Percentiles rank a stretch among this genome's conserved stretches.
phyloP scores from a whole-genome alignment of 2,113 vertebrate species.

The Fregata magnificens region DNA sequence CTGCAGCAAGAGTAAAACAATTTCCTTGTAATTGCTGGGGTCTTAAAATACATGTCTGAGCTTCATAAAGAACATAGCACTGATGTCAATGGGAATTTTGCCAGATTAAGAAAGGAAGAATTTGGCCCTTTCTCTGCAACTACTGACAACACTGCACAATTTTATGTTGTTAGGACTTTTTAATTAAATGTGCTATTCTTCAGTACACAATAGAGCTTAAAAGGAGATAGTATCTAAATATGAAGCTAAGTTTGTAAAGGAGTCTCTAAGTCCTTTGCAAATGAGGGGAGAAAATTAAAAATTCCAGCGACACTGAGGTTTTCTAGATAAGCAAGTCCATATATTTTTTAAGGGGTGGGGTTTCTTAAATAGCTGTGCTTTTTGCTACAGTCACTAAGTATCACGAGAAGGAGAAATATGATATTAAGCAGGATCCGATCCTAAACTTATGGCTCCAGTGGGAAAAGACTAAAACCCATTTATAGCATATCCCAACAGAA shows the following conservation, averaged over 20 bases:
- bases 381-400: constrained; percentile 14
- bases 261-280: background rate
- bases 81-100: background rate
- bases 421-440: constrained; percentile 49
- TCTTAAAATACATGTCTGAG: background rate
- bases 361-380: background rate
- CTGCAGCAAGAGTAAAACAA: background rate
- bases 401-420: constrained; percentile 45
- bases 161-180: background rate
- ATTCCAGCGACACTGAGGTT: background rate
- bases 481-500: constrained; percentile 40
- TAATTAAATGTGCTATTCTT: constrained; percentile 12
- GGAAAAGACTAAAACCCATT: constrained; percentile 11
- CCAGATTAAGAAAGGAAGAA: background rate
- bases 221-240: background rate
- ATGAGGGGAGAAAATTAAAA: background rate
- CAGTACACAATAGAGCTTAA: background rate
- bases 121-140: background rate
- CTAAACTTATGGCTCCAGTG: constrained; percentile 42
- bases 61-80: background rate
- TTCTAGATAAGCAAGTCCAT: background rate
- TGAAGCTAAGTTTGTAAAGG: background rate
- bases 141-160: background rate
- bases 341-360: background rate
- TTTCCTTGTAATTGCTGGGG: background rate